Evolutionary conservation across 23 tunicate species (phyloP).

Genomic region (Halocynthia aurantium): DNA sequence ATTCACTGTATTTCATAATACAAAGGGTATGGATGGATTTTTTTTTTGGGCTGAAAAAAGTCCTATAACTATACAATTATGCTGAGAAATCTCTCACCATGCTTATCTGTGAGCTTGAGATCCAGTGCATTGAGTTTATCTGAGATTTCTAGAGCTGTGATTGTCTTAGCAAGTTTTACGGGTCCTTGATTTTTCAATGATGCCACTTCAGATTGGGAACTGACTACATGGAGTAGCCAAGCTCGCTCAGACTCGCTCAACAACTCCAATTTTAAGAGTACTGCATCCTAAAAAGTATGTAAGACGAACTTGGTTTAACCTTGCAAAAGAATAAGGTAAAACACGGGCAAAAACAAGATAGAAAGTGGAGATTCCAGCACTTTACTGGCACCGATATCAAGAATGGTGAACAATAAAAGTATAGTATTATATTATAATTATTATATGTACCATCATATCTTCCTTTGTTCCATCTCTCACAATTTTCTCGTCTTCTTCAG

Average conservation of each 20-base stretch:
- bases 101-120: conserved; percentile 6
- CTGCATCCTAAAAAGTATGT: conserved; percentile 41
- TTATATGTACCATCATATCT: conserved; percentile 32
- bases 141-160: conserved; percentile 17
- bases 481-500: conserved; percentile 57
- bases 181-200: conserved; percentile 40
- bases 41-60: neutral
- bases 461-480: conserved; percentile 36
- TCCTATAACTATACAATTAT: neutral
- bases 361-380: too few relatives aligned
- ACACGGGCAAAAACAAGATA: neutral
- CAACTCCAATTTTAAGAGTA: conserved; percentile 35
- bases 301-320: too few relatives aligned
- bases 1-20: neutral
- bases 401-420: too few relatives aligned
- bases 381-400: too few relatives aligned
- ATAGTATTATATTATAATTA: too few relatives aligned
- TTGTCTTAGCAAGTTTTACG: conserved; percentile 1
- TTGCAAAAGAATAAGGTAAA: neutral
- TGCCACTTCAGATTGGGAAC: conserved; percentile 11
- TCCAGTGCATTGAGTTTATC: conserved; percentile 25
- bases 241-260: conserved; percentile 48
- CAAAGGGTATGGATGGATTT: neutral
- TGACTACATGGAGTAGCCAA: conserved; percentile 47
- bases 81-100: neutral